Evolutionary conservation across 2,797 vertebrate genomes (phyloP), one percentile per base, ranked within the genome.

Genomic region (Acanthurus lineatus): DNA sequence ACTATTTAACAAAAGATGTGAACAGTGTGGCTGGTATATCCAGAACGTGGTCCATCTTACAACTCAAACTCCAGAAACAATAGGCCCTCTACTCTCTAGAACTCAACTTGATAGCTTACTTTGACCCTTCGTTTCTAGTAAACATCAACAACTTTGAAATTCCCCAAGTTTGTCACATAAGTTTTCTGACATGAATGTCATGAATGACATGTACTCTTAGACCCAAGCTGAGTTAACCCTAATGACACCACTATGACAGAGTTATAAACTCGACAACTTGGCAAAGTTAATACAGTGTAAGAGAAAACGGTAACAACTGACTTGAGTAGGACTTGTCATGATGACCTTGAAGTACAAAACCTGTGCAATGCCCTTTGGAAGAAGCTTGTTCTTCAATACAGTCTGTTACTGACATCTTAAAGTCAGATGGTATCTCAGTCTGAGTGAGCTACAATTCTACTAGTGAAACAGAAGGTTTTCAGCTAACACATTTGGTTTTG

Each of bases 371-470:
- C 25, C 25, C 25, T 25, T 25, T 25, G 25, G 25, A 25, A 25
- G 25, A 25, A 25, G 25, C 25, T 25, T 2, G 25, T 25, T 25
- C 25, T 28, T 40, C 16, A 51, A 1, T 42, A 11, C 1, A 2
- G 44, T 42, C 32, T 20, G 8, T 35, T 2, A 9, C 35, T 52
- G 19, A 68, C 53, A 42, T 1, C 11, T 40, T 44, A 14, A 48
- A 28, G 3, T 19, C 17, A 51, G 11, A 0, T 48, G 57, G 4
- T 15, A 20, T 16, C 25, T 51, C 8, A 9, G 54, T 16, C 42
- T 16, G 38, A 35, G 52, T 28, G 40, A 52, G 61, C 44, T 58
- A 51, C 15, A 58, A 20, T 66, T 73, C 51, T 54, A 48, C 17
- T 40, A 16, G 25, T 56, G 22, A 42, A 14, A 7, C 19, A 48